Base-by-base conservation (phyloP, 2,888 invertebrate genomes). In the Sarcophaga carnaria region DNA sequence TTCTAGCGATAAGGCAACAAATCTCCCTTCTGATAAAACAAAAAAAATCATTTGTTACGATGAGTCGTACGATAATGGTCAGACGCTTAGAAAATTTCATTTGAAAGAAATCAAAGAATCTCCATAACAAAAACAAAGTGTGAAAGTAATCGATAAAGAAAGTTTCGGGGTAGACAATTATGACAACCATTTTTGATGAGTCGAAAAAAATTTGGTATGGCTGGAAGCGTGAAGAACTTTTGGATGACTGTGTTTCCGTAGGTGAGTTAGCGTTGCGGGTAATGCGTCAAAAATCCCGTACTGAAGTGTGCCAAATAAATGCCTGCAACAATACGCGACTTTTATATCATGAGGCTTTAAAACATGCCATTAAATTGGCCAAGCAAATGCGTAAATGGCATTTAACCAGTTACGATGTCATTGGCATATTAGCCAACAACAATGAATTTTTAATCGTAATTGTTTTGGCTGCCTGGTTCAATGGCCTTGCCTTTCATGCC, bases 381-480 rank as follows among this genome's bases (percentile, higher is more conserved):
- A 74, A 88, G 60, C 90, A 89, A 37, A 87, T 92, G 45, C 74
- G 80, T 11, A 70, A 84, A 2, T 82, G 87, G 62, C 87, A 90
- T 4, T 87, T 91, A 4, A 62, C 27, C 2, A 80, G 87, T 80
- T 87, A 89, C 10, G 89, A 92, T 62, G 87, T 91, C 47, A 89
- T 92, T 37, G 92, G 92, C 10, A 64, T 92, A 14, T 69, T 90
- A 22, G 91, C 90, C 6, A 86, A 89, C 1, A 92, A 92, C 76
- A 88, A 89, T 4, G 90, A 90, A 0, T 89, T 91, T 81, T 27
- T 92, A 59, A 90, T 90, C 2, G 89, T 90, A 1, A 54, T 91
- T 37, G 89, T 88, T 37, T 90, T 91, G 74, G 92, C 92, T 8
- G 90, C 91, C 8, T 86, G 91, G 20, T 91, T 92, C 75, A 91